Conservation (phyloP, 2,113 vertebrate genomes). For the Agapornis roseicollis region DNA sequence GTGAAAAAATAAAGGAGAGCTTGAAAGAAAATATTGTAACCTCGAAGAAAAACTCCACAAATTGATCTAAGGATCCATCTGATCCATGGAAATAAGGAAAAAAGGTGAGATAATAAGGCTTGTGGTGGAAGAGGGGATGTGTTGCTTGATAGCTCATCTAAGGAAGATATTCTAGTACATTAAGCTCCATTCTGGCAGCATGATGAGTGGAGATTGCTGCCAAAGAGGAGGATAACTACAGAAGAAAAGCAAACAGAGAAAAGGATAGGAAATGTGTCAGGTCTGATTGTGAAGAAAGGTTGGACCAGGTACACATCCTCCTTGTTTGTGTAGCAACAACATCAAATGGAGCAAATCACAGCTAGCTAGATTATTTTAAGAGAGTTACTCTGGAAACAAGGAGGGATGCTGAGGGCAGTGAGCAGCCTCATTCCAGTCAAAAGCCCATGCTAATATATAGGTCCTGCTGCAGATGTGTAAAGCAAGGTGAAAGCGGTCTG, state of each 20-base stretch:
- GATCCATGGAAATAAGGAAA: background rate
- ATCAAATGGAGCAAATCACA: background rate
- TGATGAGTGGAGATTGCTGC: background rate
- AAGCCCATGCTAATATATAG: background rate
- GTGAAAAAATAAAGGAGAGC: background rate
- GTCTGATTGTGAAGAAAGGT: background rate
- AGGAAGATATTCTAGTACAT: background rate
- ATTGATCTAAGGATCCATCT: background rate
- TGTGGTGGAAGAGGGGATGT: background rate
- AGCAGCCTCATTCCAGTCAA: background rate
- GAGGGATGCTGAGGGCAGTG: background rate
- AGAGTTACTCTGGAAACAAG: background rate
- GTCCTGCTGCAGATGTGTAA: background rate
- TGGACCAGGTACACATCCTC: background rate
- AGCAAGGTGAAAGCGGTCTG: background rate
- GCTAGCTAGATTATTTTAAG: background rate
- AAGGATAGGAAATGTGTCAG: background rate
- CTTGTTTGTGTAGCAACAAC: background rate
- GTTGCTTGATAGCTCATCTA: background rate
- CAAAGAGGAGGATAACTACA: background rate
- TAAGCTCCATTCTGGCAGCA: background rate
- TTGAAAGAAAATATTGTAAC: background rate
- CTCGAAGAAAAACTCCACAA: background rate
- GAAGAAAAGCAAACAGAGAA: background rate
- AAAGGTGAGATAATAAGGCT: background rate